A percentile compares a stretch with the other conserved stretches of the same genome.
phyloP scores from a whole-genome alignment of 2,888 invertebrate species.

The Syrista parreyssii region DNA sequence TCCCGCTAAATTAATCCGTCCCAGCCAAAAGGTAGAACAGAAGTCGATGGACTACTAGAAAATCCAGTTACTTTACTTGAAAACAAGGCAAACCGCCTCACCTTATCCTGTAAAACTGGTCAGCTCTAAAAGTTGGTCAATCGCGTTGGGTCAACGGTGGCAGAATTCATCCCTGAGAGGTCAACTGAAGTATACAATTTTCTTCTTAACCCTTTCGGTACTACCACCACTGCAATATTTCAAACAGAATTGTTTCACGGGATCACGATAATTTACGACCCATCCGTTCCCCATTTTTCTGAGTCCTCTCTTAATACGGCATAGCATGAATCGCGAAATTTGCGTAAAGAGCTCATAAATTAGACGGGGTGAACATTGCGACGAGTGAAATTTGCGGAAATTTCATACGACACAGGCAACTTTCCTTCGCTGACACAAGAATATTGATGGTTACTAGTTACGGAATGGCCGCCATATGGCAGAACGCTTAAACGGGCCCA shows the following conservation, averaged over 20 bases:
- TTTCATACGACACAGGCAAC: conserved; percentile 8
- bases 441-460: conserved; percentile 28
- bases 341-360: conserved; percentile 1
- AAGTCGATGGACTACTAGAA: neutral
- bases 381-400: conserved; percentile 45
- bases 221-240: conserved; percentile 26
- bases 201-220: conserved; percentile 30
- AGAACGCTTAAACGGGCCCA: neutral
- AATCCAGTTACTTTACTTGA: neutral
- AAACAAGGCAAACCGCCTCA: neutral
- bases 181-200: neutral
- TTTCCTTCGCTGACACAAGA: conserved; percentile 13
- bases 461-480: conserved; percentile 22
- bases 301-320: conserved; percentile 3
- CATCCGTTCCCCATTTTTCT: conserved; percentile 20
- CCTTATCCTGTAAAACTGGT: neutral
- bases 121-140: neutral
- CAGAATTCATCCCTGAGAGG: neutral
- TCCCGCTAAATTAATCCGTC: conserved; percentile 28
- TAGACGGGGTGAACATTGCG: conserved; percentile 21
- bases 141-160: conserved; percentile 1
- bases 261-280: conserved; percentile 30
- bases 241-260: conserved; percentile 36
- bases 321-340: conserved; percentile 10
- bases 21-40: conserved; percentile 1